Conservation (phyloP, 2,797 vertebrate genomes). For the Hydrolagus colliei region DNA sequence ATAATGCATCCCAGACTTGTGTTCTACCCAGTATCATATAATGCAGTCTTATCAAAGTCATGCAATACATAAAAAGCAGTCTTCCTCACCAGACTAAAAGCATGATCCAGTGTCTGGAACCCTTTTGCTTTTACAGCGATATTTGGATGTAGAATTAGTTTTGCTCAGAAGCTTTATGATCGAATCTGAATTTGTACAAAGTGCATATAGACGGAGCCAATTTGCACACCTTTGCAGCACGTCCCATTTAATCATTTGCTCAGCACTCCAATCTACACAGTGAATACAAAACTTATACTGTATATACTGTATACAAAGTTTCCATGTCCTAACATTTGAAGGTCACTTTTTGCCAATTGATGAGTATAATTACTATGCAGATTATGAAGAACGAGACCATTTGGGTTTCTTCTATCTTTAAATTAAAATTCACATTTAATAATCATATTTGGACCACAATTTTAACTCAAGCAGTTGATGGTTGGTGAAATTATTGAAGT, state of each 20-base stretch:
- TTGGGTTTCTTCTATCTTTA: background rate
- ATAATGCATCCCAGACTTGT: background rate
- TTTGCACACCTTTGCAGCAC: background rate
- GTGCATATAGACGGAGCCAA: background rate
- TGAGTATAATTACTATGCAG: background rate
- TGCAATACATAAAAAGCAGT: background rate
- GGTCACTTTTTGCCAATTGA: background rate
- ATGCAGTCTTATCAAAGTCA: background rate
- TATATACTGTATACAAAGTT: background rate
- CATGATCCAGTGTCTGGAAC: background rate
- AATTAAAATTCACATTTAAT: background rate
- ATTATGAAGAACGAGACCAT: background rate
- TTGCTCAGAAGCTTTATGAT: conserved; percentile 18
- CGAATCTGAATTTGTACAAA: conserved; percentile 9
- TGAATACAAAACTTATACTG: conserved; percentile 12
- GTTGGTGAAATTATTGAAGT: background rate
- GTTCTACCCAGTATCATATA: background rate
- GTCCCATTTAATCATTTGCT: conserved; percentile 3
- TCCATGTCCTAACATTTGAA: background rate
- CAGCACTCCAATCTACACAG: background rate
- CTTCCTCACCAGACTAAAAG: background rate
- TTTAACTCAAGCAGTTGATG: background rate
- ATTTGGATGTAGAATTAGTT: conserved; percentile 20
- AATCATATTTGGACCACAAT: background rate
- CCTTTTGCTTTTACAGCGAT: background rate